phyloP scores from a whole-genome alignment of 2,113 vertebrate species.

The Brachirus orientalis region DNA sequence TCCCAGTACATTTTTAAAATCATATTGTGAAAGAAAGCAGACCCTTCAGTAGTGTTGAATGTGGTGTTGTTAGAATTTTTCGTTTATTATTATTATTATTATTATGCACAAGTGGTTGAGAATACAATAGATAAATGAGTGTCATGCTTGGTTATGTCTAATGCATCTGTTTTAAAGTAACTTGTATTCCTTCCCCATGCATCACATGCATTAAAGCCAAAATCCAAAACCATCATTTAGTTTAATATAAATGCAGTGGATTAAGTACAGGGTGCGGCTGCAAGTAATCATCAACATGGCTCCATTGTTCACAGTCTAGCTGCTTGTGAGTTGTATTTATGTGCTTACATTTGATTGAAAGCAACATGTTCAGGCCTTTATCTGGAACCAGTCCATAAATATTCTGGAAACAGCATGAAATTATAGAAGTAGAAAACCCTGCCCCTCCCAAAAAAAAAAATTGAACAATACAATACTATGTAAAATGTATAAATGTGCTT shows the following conservation, averaged over 20 bases:
- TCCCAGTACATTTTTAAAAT: neutral
- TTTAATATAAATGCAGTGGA: conserved; percentile 26
- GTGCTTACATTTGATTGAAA: conserved; percentile 50
- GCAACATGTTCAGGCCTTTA: conserved; percentile 41
- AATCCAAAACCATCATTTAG: conserved; percentile 32
- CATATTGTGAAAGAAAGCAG: neutral
- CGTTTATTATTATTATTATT: neutral
- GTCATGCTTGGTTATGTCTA: neutral
- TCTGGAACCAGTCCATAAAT: conserved; percentile 12
- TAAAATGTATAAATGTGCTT: neutral
- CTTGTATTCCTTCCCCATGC: neutral
- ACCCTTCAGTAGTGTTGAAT: neutral
- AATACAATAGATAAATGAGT: too few species aligned
- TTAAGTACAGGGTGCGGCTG: conserved; percentile 46
- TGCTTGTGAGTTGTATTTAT: conserved; percentile 44
- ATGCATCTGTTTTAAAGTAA: conserved; percentile 14
- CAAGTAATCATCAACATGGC: conserved; percentile 26
- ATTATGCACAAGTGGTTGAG: conserved; percentile 5
- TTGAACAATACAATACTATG: neutral
- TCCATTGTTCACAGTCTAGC: conserved; percentile 30
- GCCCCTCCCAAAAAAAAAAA: neutral
- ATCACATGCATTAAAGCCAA: neutral
- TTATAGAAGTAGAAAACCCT: conserved; percentile 12
- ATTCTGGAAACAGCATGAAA: conserved; percentile 20
- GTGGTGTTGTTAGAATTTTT: too few species aligned